phyloP scores from a whole-genome alignment of 2,113 vertebrate species.

The Mastomys natalensis region DNA sequence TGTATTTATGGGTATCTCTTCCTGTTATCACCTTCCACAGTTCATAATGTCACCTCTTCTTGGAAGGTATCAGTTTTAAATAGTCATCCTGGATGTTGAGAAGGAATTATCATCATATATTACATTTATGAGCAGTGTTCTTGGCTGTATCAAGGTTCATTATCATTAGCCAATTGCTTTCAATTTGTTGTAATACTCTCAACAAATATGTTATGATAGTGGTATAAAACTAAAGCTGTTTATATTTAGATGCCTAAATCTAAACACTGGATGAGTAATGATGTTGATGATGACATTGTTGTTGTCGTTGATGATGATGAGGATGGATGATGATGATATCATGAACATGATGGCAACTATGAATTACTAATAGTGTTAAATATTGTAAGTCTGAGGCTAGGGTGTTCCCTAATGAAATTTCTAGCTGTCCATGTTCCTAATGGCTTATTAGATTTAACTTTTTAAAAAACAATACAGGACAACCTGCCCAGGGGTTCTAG shows the following conservation, averaged over 20 bases:
- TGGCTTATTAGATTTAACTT: not conserved
- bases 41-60: not conserved
- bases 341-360: too few relatives aligned
- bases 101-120: not conserved
- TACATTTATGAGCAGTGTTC: too few relatives aligned
- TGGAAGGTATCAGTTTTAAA: not conserved
- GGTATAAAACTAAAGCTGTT: not conserved
- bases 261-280: not conserved
- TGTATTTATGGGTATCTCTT: not conserved
- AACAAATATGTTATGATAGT: not conserved
- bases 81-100: not conserved
- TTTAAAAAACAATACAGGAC: not conserved
- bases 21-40: not conserved
- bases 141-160: not conserved
- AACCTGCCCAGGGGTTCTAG: not conserved
- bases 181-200: not conserved
- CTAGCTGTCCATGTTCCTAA: not conserved
- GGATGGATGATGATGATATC: not conserved
- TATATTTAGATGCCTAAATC: not conserved
- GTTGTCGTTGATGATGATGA: too few relatives aligned
- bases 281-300: not conserved
- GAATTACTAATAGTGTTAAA: not conserved
- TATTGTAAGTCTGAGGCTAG: not conserved
- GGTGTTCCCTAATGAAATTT: not conserved
- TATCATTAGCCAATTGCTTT: not conserved